Percentiles rank a stretch among this genome's conserved stretches.
Evolutionary conservation across 2,888 invertebrate genomes (phyloP).

Genomic region (Noctua fimbriata): DNA sequence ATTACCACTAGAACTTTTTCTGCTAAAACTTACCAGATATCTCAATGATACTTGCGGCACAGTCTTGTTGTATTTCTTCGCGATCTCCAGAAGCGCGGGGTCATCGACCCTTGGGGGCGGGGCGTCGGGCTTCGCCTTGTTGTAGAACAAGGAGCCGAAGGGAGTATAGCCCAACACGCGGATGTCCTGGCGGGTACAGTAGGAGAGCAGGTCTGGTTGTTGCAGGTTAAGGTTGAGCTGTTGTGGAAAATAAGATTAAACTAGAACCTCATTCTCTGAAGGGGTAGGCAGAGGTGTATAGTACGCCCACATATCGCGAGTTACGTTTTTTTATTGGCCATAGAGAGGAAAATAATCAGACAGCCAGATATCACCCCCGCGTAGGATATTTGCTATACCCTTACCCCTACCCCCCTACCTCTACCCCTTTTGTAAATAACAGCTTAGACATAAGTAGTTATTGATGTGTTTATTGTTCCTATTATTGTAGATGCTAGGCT

Average conservation of each 20-base stretch:
- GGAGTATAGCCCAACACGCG: conserved; percentile 93
- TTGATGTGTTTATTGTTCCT: too few species aligned
- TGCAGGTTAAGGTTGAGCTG: conserved; percentile 92
- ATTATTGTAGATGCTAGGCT: too few species aligned
- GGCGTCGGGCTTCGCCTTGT: conserved; percentile 86
- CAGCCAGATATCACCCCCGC: too few species aligned
- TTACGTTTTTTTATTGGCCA: too few species aligned
- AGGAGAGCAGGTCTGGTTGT: conserved; percentile 92
- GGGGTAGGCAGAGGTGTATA: background rate
- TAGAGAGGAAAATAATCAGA: too few species aligned
- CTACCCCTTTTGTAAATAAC: too few species aligned
- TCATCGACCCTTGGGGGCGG: conserved; percentile 90
- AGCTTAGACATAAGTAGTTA: too few species aligned
- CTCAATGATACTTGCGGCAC: conserved; percentile 91
- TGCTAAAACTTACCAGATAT: conserved; percentile 89
- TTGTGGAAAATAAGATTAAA: conserved; percentile 22
- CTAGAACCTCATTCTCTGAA: background rate
- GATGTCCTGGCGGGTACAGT: conserved; percentile 92
- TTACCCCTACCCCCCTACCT: too few species aligned
- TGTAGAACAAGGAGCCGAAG: conserved; percentile 89
- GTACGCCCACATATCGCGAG: too few species aligned
- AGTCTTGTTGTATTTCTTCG: conserved; percentile 91
- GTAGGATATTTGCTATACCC: too few species aligned
- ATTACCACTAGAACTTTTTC: too few species aligned
- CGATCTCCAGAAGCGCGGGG: conserved; percentile 88